phyloP scores from a whole-genome alignment of 2,113 vertebrate genomes.

The Sander vitreus region DNA sequence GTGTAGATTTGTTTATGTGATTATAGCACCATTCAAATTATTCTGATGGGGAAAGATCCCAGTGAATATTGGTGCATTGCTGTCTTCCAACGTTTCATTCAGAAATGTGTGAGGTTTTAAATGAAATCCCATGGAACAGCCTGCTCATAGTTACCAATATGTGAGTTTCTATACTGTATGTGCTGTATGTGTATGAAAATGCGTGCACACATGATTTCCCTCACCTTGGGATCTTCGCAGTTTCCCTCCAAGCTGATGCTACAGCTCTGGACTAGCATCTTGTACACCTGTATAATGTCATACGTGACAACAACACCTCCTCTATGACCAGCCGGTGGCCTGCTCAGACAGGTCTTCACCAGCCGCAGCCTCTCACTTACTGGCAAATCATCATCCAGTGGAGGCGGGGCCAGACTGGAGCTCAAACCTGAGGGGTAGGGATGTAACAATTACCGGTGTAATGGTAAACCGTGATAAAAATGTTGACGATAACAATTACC shows the following conservation, averaged over 20 bases:
- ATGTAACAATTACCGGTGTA: no score
- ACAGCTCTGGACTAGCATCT: conserved; percentile 91
- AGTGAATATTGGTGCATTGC: neutral
- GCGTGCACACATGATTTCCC: neutral
- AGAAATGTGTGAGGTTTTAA: neutral
- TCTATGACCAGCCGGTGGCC: conserved; percentile 40
- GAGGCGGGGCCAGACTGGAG: conserved; percentile 91
- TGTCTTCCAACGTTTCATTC: neutral
- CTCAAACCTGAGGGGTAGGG: conserved; percentile 85
- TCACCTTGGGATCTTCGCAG: conserved; percentile 96
- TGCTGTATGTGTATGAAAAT: neutral
- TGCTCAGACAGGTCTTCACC: conserved; percentile 85
- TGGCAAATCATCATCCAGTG: conserved; percentile 88
- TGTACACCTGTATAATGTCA: conserved; percentile 92
- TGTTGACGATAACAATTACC: no score
- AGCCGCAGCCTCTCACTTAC: conserved; percentile 87
- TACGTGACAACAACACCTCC: conserved; percentile 82
- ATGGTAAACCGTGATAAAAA: no score
- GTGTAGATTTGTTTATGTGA: neutral
- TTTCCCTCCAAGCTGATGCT: conserved; percentile 88
- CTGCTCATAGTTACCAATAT: neutral
- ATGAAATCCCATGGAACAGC: neutral
- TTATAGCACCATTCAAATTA: neutral
- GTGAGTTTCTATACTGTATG: neutral
- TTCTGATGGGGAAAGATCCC: neutral